Evolutionary conservation across 2,888 invertebrate species (phyloP), one percentile per base, ranked within the genome.

Genomic region (Chymomyza procnemis): DNA sequence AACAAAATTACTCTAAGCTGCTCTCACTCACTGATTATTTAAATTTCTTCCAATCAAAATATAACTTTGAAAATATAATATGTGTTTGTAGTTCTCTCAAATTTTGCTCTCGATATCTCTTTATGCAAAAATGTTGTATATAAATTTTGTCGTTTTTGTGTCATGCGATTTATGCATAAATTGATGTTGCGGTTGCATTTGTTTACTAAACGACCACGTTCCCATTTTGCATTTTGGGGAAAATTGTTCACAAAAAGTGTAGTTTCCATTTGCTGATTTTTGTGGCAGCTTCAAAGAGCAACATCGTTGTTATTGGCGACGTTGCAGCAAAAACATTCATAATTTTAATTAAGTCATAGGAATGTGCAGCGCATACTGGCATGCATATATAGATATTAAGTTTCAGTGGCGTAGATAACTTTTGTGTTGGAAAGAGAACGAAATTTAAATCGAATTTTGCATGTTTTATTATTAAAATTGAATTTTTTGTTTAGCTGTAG

Each of bases 271-370:
- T n/a, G 4, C 22, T 14, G 30, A 61, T 64, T 62, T 73, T 54
- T 65, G 47, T 65, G 47, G 12, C 34, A 41, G 34, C 34, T 12
- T 41, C 34, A 41, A 41, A 41, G 34, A 41, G 34, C 34, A 3
- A 12, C 12, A 41, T 12, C 34, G 64, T 22, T 50, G n/a, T 46
- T 41, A 12, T 14, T 52, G 52, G 34, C 21, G 58, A 56, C 50
- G 73, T 61, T 19, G 21, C 60, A 22, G 65, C 59, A 78, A 76
- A 71, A 80, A 71, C 74, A 74, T 67, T 76, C 70, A 75, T 79
- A 75, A 80, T 82, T 76, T 82, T 80, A 81, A 85, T 85, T 82
- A 76, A 82, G 76, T 80, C 78, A 76, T 78, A 56, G 74, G 65
- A 69, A 69, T 67, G 64, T 67, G 66, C 22, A 47, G 12, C 70